These are phyloP conservation scores for Sebastes vulpes DNA, from an alignment of 2,797 vertebrate genomes.

Conservation along the genomic window DNA sequence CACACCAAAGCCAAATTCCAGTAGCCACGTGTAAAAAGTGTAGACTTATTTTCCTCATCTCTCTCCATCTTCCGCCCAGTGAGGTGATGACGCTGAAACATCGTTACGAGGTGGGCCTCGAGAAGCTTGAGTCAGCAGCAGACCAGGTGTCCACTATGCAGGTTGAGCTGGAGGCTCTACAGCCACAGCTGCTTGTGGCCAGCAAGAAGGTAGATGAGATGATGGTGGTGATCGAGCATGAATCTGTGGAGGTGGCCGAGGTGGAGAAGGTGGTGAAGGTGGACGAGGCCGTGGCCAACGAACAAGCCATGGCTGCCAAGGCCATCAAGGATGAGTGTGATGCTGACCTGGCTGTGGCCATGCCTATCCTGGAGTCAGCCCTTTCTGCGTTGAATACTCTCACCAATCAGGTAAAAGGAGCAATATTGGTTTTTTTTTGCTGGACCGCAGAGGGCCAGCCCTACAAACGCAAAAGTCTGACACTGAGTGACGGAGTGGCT, in stretches of 20 bases:
- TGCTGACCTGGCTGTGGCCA: slow-evolving; percentile 89
- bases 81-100: slow-evolving; percentile 91
- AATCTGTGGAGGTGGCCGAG: slow-evolving; percentile 91
- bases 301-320: slow-evolving; percentile 92
- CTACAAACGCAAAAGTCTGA: too few relatives aligned
- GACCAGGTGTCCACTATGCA: slow-evolving; percentile 92
- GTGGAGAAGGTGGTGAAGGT: slow-evolving; percentile 91
- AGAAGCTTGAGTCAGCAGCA: slow-evolving; percentile 91
- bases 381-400: slow-evolving; percentile 90
- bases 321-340: slow-evolving; percentile 96
- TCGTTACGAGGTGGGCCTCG: slow-evolving; percentile 91
- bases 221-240: slow-evolving; percentile 90
- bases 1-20: not conserved
- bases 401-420: slow-evolving; percentile 86
- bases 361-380: slow-evolving; percentile 91
- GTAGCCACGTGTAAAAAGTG: not conserved
- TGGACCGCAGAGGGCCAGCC: too few relatives aligned
- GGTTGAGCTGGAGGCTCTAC: slow-evolving; percentile 89
- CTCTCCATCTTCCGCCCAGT: slow-evolving; percentile 64
- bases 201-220: slow-evolving; percentile 91
- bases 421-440: not conserved
- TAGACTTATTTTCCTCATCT: not conserved
- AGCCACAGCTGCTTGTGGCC: slow-evolving; percentile 90
- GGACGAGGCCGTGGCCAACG: slow-evolving; percentile 90
- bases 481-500: too few relatives aligned